Conservation (phyloP, 2,113 vertebrate genomes). For the Protobothrops flavoviridis region DNA sequence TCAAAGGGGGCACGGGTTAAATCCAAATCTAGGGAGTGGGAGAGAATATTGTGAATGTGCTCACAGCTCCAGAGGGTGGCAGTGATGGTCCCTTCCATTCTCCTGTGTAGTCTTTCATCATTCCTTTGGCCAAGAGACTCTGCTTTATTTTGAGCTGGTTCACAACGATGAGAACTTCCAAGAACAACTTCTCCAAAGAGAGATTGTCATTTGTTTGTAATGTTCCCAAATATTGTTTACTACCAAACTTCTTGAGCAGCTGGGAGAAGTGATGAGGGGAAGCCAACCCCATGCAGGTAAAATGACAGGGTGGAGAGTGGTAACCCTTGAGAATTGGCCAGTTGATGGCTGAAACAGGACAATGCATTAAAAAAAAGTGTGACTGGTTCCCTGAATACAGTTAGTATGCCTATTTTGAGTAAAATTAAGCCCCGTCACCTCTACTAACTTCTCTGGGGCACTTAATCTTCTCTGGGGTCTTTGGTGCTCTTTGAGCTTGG, state of each 20-base stretch:
- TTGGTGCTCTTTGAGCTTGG: background rate
- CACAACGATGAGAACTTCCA: too few species aligned
- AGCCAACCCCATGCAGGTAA: background rate
- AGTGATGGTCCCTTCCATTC: background rate
- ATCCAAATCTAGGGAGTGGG: background rate
- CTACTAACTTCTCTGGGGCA: background rate
- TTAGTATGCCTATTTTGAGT: background rate
- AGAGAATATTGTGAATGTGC: background rate
- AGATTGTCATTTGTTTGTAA: background rate
- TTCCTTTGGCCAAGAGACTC: background rate
- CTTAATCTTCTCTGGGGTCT: background rate
- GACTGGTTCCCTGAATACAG: background rate
- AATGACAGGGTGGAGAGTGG: background rate
- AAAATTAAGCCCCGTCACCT: background rate
- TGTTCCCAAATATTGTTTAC: background rate
- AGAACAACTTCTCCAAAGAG: background rate
- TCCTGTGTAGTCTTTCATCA: background rate
- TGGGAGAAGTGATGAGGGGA: background rate
- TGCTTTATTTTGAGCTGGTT: background rate
- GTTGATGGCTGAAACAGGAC: background rate
- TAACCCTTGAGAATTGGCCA: background rate
- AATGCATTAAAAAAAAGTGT: background rate
- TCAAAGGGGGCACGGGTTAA: fast-evolving
- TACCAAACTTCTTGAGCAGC: background rate
- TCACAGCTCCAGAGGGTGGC: background rate